Conservation (phyloP, 2,888 invertebrate genomes). For the Leptura quadrifasciata region DNA sequence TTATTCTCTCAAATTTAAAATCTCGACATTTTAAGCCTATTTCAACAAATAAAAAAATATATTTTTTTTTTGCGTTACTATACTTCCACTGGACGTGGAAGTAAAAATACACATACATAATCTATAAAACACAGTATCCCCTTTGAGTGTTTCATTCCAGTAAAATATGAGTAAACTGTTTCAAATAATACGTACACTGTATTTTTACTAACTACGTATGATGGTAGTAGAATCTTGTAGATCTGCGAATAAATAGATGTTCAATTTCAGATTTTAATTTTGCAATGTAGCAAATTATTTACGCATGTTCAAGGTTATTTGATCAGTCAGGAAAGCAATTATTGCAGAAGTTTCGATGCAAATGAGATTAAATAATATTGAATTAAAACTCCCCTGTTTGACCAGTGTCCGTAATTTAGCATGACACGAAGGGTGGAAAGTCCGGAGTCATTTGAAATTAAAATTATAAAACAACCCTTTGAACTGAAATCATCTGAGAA, state of each 20-base stretch:
- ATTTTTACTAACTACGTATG: too few species aligned
- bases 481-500: conserved; percentile 31
- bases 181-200: too few species aligned
- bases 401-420: conserved; percentile 28
- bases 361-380: conserved; percentile 18
- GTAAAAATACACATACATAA: too few species aligned
- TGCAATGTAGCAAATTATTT: neutral
- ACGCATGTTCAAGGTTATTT: neutral
- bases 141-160: too few species aligned
- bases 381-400: conserved; percentile 14
- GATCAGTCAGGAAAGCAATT: neutral
- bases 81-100: too few species aligned
- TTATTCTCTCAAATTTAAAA: too few species aligned
- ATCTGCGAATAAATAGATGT: neutral
- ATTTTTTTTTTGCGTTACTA: too few species aligned
- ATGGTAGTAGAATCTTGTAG: too few species aligned
- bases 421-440: conserved; percentile 23
- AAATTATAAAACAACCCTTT: conserved; percentile 30
- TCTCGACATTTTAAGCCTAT: too few species aligned
- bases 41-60: too few species aligned
- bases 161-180: too few species aligned
- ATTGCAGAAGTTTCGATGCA: conserved; percentile 1
- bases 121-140: too few species aligned
- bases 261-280: neutral
- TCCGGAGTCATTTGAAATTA: conserved; percentile 6